Conservation (phyloP, 2,888 invertebrate species). For the Meteorus colon region DNA sequence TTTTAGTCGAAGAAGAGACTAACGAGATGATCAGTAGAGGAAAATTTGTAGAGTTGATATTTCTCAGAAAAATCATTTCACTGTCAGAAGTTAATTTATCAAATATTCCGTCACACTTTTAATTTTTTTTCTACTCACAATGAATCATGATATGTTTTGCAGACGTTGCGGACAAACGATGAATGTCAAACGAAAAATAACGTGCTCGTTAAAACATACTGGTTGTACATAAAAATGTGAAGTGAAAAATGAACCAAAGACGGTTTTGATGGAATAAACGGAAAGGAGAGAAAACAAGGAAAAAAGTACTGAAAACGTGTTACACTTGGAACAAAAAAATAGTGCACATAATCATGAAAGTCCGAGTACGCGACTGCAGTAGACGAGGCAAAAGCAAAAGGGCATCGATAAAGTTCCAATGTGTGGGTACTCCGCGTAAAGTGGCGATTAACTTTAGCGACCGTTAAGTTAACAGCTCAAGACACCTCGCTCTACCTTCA, state of each 20-base stretch:
- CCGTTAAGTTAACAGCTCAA: conserved; percentile 54
- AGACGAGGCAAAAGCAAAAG: conserved; percentile 16
- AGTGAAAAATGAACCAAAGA: conserved; percentile 24
- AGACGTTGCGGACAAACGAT: not conserved
- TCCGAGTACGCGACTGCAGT: conserved; percentile 23
- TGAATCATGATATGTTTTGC: not conserved
- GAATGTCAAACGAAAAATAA: not conserved
- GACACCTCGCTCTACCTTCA: conserved; percentile 29
- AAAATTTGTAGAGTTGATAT: too few relatives aligned
- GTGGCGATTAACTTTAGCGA: conserved; percentile 57
- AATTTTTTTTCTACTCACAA: not conserved
- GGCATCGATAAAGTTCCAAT: conserved; percentile 49
- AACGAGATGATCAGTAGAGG: too few relatives aligned
- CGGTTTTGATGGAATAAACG: not conserved
- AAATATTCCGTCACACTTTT: not conserved
- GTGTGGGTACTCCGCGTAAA: conserved; percentile 46
- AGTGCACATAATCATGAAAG: conserved; percentile 19
- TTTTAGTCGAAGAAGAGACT: too few relatives aligned
- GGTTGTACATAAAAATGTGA: conserved; percentile 6
- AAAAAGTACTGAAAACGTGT: conserved; percentile 21
- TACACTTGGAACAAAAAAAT: conserved; percentile 16
- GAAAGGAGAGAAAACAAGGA: conserved; percentile 25
- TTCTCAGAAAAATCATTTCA: not conserved
- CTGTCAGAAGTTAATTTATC: not conserved
- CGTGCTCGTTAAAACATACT: not conserved